Evolutionary conservation across 2,113 vertebrate genomes (phyloP).

Genomic region (Kryptolebias marmoratus): DNA sequence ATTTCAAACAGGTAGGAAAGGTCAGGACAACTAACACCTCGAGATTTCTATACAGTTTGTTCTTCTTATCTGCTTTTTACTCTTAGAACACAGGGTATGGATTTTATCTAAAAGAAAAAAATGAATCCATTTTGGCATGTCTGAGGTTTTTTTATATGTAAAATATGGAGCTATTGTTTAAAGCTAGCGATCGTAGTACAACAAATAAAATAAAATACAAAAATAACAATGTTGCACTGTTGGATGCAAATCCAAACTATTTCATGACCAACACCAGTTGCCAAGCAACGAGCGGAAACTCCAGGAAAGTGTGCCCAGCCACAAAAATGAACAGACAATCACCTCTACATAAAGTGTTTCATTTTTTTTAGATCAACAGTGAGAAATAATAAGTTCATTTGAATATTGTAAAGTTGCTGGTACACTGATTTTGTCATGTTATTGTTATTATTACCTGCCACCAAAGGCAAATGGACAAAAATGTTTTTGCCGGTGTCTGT

Average conservation of each 20-base stretch:
- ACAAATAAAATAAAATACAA: not conserved
- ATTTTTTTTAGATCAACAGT: not conserved
- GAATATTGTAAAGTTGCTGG: too few species aligned
- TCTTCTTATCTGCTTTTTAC: not conserved
- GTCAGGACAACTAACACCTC: not conserved
- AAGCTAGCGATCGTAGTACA: too few species aligned
- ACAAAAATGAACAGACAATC: not conserved
- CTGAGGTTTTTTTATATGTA: too few species aligned
- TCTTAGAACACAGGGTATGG: too few species aligned
- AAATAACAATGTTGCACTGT: not conserved
- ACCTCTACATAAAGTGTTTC: not conserved
- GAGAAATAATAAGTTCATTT: too few species aligned
- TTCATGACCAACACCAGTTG: slow-evolving; percentile 11
- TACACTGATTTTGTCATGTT: too few species aligned
- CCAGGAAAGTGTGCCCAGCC: not conserved
- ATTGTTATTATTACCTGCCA: too few species aligned
- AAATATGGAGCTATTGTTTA: too few species aligned
- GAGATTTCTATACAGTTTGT: not conserved
- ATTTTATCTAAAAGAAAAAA: too few species aligned
- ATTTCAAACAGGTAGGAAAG: not conserved
- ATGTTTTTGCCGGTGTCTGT: too few species aligned
- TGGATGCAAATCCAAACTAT: slow-evolving; percentile 1
- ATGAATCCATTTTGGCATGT: too few species aligned
- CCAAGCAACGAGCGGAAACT: slow-evolving; percentile 14
- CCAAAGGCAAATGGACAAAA: too few species aligned